These are phyloP conservation scores for Saccostrea echinata DNA, from an alignment of 1,140 invertebrate genomes.

Conservation along the genomic window DNA sequence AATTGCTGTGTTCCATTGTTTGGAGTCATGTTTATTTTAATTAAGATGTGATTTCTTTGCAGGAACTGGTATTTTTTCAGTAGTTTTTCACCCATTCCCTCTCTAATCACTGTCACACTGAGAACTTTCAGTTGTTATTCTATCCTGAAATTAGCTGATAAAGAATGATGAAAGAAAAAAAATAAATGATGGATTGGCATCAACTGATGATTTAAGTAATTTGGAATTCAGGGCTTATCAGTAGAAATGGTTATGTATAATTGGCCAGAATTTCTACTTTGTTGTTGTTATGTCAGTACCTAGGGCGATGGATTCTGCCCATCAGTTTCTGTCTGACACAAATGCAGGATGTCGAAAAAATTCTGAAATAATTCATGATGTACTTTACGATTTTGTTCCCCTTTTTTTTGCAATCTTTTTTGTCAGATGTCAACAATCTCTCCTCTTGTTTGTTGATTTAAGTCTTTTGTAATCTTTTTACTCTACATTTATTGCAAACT, in stretches of 20 bases:
- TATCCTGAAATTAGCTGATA: not conserved
- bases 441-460: constrained; percentile 37
- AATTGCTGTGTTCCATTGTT: not conserved
- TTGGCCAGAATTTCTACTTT: not conserved
- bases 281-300: not conserved
- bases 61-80: not conserved
- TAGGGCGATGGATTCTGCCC: not conserved
- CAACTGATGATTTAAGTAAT: constrained; percentile 13
- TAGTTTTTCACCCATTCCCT: not conserved
- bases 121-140: not conserved
- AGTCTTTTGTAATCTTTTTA: constrained; percentile 23
- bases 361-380: not conserved
- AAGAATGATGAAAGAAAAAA: constrained; percentile 11
- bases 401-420: constrained; percentile 20
- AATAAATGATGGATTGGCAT: constrained; percentile 20
- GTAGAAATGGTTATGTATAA: not conserved
- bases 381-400: not conserved
- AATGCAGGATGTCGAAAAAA: not conserved
- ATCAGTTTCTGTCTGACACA: not conserved
- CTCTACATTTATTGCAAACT: constrained; percentile 7
- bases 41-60: not conserved
- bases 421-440: constrained; percentile 23
- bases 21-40: not conserved
- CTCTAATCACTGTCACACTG: constrained; percentile 1
- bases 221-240: not conserved